These are phyloP conservation scores for Batillaria attramentaria DNA, from an alignment of 1,140 invertebrate genomes.

Conservation along the genomic window DNA sequence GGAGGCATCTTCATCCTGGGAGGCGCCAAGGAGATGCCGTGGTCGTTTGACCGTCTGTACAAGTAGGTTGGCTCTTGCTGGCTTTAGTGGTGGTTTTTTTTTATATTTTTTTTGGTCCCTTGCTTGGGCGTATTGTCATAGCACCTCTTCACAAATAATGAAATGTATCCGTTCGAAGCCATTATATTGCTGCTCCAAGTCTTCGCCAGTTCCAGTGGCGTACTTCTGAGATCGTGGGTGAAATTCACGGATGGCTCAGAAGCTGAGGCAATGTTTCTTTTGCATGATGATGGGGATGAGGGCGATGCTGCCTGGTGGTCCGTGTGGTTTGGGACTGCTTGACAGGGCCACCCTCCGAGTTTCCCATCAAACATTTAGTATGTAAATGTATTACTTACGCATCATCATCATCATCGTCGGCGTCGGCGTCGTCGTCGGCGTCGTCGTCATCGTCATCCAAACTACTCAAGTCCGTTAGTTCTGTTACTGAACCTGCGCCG, in stretches of 20 bases:
- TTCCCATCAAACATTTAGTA: too few relatives aligned
- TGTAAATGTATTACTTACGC: too few relatives aligned
- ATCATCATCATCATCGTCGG: background rate
- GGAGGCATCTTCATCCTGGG: slow-evolving; percentile 35
- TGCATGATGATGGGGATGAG: too few relatives aligned
- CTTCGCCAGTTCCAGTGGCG: too few relatives aligned
- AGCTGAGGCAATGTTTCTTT: too few relatives aligned
- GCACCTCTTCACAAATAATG: slow-evolving; percentile 1
- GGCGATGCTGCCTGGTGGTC: too few relatives aligned
- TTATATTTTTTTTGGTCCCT: background rate
- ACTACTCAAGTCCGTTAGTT: background rate
- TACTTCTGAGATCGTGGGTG: too few relatives aligned
- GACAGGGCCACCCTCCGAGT: too few relatives aligned
- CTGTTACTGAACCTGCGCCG: background rate
- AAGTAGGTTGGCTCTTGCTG: background rate
- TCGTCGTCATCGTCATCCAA: background rate
- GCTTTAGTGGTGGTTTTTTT: background rate
- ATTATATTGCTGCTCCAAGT: too few relatives aligned
- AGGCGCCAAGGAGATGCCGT: slow-evolving; percentile 34
- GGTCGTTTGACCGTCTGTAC: slow-evolving; percentile 36
- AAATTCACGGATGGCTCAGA: too few relatives aligned
- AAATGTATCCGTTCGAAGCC: background rate
- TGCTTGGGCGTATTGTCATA: slow-evolving; percentile 4
- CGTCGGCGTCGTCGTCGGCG: background rate
- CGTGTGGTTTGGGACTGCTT: too few relatives aligned